Conservation (phyloP, 1,140 invertebrate species). For the Achatina immaculata region DNA sequence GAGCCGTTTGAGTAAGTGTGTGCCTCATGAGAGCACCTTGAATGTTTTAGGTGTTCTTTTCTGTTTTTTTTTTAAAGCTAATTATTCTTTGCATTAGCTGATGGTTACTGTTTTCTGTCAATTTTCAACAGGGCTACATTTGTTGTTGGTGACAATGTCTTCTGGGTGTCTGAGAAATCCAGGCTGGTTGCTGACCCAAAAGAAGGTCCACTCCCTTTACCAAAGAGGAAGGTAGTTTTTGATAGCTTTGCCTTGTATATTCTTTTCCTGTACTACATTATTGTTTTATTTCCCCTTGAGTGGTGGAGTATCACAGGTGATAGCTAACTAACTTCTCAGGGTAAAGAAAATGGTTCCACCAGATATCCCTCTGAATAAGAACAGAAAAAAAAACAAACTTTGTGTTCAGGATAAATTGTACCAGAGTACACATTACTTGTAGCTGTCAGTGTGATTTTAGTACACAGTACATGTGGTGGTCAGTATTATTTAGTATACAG, state of each 20-base stretch:
- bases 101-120: not conserved
- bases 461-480: too few species aligned
- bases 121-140: constrained; percentile 51
- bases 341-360: too few species aligned
- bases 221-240: not conserved
- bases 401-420: too few species aligned
- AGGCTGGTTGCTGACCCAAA: constrained; percentile 44
- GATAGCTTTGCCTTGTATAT: not conserved
- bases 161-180: constrained; percentile 57
- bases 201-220: constrained; percentile 35
- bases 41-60: not conserved
- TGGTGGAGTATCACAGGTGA: too few species aligned
- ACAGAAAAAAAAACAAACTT: too few species aligned
- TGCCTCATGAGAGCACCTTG: too few species aligned
- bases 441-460: too few species aligned
- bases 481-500: too few species aligned
- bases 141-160: constrained; percentile 50
- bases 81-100: not conserved
- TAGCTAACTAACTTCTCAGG: too few species aligned
- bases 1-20: too few species aligned
- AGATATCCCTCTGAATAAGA: too few species aligned
- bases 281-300: not conserved
- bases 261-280: not conserved
- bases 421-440: too few species aligned
- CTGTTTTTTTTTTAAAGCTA: not conserved